Evolutionary conservation across 2,113 vertebrate species (phyloP).

Genomic region (Apaloderma vittatum): DNA sequence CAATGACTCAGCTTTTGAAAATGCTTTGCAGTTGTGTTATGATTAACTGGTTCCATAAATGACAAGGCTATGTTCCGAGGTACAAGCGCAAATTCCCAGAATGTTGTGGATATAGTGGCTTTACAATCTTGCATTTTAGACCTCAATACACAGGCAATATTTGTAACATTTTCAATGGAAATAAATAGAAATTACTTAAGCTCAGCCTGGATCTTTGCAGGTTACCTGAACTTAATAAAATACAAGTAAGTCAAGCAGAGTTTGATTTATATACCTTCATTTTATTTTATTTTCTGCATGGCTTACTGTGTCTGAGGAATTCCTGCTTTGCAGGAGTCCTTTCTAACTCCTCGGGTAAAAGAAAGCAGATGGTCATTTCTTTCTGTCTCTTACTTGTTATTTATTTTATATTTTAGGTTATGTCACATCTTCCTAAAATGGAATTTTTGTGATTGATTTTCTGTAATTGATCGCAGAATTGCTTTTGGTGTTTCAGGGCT

Average conservation of each 20-base stretch:
- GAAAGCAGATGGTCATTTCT: neutral
- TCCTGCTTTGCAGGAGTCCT: neutral
- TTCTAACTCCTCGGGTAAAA: neutral
- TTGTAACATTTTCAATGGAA: neutral
- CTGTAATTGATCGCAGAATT: conserved; percentile 32
- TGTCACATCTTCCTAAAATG: neutral
- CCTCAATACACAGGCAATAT: neutral
- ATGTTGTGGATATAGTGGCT: neutral
- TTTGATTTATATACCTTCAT: neutral
- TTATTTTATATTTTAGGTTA: neutral
- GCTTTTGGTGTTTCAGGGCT: conserved; percentile 29
- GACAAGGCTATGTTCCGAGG: neutral
- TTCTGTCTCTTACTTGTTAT: neutral
- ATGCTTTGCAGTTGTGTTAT: neutral
- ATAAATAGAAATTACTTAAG: neutral
- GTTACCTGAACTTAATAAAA: neutral
- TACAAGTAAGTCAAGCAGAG: neutral
- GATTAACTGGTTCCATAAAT: neutral
- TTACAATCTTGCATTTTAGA: neutral
- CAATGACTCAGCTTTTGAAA: neutral
- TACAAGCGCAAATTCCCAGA: neutral
- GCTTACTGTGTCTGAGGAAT: neutral
- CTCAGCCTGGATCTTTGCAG: neutral
- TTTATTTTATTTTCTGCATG: neutral
- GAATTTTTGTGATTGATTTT: neutral